phyloP scores from a whole-genome alignment of 2,797 vertebrate species.

The Menidia menidia region DNA sequence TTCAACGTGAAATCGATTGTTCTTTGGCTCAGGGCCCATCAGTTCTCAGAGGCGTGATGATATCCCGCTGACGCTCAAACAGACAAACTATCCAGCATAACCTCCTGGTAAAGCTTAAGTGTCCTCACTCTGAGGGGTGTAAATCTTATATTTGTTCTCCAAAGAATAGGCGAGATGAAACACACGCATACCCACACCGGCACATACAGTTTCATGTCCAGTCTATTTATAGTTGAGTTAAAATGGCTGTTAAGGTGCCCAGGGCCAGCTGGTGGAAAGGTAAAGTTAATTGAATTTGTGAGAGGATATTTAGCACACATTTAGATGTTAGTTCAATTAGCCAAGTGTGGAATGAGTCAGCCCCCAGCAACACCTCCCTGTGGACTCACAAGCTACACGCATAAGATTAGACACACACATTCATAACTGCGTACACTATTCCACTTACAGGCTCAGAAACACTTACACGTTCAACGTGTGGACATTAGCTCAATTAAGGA shows the following conservation, averaged over 20 bases:
- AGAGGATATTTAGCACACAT: conserved; percentile 75
- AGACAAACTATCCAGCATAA: conserved; percentile 4
- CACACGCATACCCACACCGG: conserved; percentile 13
- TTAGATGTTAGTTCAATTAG: conserved; percentile 75
- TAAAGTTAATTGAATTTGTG: conserved; percentile 81
- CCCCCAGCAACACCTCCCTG: conserved; percentile 49
- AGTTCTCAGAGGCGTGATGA: not conserved
- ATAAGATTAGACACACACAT: conserved; percentile 37
- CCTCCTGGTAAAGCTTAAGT: conserved; percentile 7
- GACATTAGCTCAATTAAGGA: conserved; percentile 54
- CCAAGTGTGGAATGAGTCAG: conserved; percentile 63
- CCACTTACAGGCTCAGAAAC: conserved; percentile 12
- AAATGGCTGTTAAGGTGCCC: conserved; percentile 74
- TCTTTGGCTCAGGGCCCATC: conserved; percentile 5
- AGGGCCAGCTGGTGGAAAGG: conserved; percentile 63
- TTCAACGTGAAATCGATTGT: conserved; percentile 13
- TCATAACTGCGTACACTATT: conserved; percentile 25
- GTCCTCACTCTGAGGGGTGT: conserved; percentile 10
- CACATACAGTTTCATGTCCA: conserved; percentile 34
- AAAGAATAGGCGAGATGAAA: conserved; percentile 13
- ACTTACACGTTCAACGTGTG: conserved; percentile 44
- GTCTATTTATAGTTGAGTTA: conserved; percentile 70
- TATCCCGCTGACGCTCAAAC: conserved; percentile 25
- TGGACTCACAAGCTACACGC: conserved; percentile 42
- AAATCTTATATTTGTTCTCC: conserved; percentile 19